Conservation (phyloP, 2,888 invertebrate species). For the Brachyopa scutellaris region DNA sequence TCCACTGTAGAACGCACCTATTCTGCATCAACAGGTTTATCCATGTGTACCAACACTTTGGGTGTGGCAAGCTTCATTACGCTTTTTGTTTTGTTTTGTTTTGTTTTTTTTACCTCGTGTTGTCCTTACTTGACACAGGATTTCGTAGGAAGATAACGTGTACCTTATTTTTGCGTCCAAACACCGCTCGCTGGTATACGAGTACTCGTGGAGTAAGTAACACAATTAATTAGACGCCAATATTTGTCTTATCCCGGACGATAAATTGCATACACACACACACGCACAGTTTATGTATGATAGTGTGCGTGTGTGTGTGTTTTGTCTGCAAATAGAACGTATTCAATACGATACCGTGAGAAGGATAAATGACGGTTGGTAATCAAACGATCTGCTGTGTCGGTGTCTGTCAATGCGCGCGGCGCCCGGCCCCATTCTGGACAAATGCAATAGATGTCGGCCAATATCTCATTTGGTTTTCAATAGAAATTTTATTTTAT, state of each 20-base stretch:
- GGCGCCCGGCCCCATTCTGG: neutral
- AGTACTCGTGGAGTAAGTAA: too few relatives aligned
- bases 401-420: conserved; percentile 62
- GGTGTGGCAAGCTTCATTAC: conserved; percentile 62
- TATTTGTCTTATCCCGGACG: conserved; percentile 70
- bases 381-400: conserved; percentile 59
- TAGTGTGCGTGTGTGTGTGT: neutral
- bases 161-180: conserved; percentile 48
- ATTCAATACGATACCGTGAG: conserved; percentile 65
- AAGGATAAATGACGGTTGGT: conserved; percentile 71
- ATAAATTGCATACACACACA: conserved; percentile 56
- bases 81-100: conserved; percentile 11
- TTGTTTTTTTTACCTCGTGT: neutral
- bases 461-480: conserved; percentile 72
- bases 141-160: conserved; percentile 54
- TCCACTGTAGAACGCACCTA: conserved; percentile 58
- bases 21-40: conserved; percentile 59
- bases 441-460: conserved; percentile 69
- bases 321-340: conserved; percentile 24
- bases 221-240: conserved; percentile 72
- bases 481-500: conserved; percentile 59
- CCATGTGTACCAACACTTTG: conserved; percentile 44
- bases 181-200: too few relatives aligned
- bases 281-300: too few relatives aligned
- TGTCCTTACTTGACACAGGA: conserved; percentile 4